These are phyloP conservation scores for Amblyopsis rosae DNA, from an alignment of 2,113 vertebrate genomes.

Conservation along the genomic window DNA sequence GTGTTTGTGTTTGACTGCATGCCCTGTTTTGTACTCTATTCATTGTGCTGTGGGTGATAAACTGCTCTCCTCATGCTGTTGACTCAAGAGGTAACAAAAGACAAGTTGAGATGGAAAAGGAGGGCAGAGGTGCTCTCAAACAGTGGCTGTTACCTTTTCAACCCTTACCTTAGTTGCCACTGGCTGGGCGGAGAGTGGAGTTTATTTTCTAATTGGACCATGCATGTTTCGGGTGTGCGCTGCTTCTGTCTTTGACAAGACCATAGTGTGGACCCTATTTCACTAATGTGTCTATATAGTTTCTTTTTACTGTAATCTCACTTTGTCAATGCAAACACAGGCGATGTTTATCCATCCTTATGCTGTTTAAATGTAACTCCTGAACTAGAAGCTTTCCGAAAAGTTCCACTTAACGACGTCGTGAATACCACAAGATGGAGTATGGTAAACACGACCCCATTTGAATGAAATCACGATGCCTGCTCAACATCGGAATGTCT, in stretches of 20 bases:
- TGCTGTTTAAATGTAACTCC: no score
- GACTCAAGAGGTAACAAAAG: no score
- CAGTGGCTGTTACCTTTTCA: background rate
- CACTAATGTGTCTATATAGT: background rate
- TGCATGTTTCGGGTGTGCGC: no score
- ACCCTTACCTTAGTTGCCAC: conserved; percentile 1
- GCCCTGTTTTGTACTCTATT: conserved; percentile 33
- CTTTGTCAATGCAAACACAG: background rate
- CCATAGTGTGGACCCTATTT: background rate
- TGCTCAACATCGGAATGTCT: no score
- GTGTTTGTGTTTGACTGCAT: conserved; percentile 16
- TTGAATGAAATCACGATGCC: no score
- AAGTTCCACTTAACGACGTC: no score
- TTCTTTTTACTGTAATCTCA: background rate
- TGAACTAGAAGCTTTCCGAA: no score
- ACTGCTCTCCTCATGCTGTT: conserved; percentile 33
- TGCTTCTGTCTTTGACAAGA: no score
- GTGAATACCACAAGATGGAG: no score
- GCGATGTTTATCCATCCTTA: background rate
- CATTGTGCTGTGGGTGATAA: conserved; percentile 46
- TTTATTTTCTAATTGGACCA: background rate
- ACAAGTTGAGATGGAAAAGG: background rate
- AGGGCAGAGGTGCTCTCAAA: background rate
- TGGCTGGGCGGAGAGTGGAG: background rate
- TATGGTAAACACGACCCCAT: no score